phyloP scores from a whole-genome alignment of 2,797 vertebrate species.

The Pseudochromis fuscus region DNA sequence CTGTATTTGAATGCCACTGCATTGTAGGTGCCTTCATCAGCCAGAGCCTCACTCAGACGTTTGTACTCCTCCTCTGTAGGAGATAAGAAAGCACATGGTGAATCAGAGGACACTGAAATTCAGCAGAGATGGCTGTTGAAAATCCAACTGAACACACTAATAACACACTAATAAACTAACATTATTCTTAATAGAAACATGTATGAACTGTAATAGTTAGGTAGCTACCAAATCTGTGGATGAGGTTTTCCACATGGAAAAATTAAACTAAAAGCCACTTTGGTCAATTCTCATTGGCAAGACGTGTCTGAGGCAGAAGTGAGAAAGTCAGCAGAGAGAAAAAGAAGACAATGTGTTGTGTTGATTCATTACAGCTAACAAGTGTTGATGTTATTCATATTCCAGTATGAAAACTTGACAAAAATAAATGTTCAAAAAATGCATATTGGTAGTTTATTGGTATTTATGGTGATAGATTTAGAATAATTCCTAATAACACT shows the following conservation, averaged over 20 bases:
- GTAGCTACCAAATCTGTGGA: not conserved
- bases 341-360: not conserved
- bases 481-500: not conserved
- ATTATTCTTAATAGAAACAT: not conserved
- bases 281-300: too few species aligned
- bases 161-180: too few species aligned
- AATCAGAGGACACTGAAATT: too few species aligned
- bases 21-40: slow-evolving; percentile 94
- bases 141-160: too few species aligned
- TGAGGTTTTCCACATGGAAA: not conserved
- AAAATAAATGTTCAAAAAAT: not conserved
- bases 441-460: not conserved
- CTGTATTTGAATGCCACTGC: slow-evolving; percentile 96
- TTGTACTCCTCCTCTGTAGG: slow-evolving; percentile 99
- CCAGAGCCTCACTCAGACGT: slow-evolving; percentile 95
- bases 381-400: slow-evolving; percentile 15
- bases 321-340: slow-evolving; percentile 1
- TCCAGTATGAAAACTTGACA: slow-evolving; percentile 6
- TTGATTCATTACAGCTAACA: slow-evolving; percentile 1
- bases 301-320: not conserved
- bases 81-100: slow-evolving; percentile 57
- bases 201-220: not conserved
- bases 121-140: too few species aligned
- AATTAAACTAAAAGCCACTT: slow-evolving; percentile 12
- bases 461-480: not conserved